These are phyloP conservation scores for Cygnus buccinator DNA, from an alignment of 2,113 vertebrate species.

Conservation along the genomic window DNA sequence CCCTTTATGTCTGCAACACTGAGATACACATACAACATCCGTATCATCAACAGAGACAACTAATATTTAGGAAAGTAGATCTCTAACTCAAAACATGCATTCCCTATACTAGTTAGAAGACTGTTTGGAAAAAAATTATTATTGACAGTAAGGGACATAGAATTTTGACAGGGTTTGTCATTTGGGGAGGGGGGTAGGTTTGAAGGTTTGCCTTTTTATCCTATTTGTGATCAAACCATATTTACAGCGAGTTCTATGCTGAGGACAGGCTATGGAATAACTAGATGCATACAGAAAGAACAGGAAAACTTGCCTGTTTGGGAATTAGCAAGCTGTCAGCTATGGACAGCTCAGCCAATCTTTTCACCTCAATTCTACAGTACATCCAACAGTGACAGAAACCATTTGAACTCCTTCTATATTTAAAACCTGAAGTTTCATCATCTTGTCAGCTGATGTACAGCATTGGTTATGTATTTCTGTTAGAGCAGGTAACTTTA, in stretches of 20 bases:
- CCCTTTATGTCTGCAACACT: background rate
- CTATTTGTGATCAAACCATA: background rate
- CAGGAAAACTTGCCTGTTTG: background rate
- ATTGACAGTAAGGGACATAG: background rate
- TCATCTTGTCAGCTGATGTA: background rate
- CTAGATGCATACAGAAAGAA: background rate
- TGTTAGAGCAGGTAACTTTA: background rate
- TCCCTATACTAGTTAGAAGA: background rate
- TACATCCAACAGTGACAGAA: background rate
- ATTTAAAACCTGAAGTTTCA: background rate
- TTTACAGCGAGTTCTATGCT: background rate
- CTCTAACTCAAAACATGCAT: background rate
- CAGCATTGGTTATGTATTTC: background rate
- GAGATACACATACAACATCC: background rate
- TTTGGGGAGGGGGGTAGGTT: background rate
- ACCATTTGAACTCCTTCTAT: background rate
- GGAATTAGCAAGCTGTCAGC: background rate
- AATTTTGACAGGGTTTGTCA: background rate
- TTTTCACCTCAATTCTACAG: background rate
- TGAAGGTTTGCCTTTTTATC: background rate
- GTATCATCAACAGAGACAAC: background rate
- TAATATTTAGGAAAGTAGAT: background rate
- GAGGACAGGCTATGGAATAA: background rate
- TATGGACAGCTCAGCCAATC: background rate
- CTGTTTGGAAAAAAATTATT: background rate